A percentile compares a stretch with the other conserved stretches of the same genome.
These are phyloP conservation scores for Buceros bicornis DNA, from an alignment of 2,797 vertebrate species.

Conservation along the genomic window DNA sequence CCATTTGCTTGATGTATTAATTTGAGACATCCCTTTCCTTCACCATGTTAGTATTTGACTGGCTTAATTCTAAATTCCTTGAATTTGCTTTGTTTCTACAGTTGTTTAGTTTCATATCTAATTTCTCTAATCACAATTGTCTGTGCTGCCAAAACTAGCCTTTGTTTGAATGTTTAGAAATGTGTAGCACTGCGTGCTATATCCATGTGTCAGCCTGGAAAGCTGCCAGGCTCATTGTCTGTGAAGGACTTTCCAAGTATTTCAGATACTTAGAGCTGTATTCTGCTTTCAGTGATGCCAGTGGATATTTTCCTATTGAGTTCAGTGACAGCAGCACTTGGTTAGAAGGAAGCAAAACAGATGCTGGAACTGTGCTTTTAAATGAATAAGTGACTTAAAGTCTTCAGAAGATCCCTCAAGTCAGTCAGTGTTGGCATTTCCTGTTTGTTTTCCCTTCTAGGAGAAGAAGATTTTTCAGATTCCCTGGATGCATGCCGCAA, in stretches of 20 bases:
- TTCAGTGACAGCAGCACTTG: neutral
- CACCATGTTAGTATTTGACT: neutral
- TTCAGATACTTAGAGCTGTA: neutral
- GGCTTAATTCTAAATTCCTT: neutral
- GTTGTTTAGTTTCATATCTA: neutral
- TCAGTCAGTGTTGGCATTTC: constrained; percentile 28
- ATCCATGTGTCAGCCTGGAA: constrained; percentile 22
- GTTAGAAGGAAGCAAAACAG: constrained; percentile 9
- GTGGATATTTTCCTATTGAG: constrained; percentile 28
- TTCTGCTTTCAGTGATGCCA: neutral
- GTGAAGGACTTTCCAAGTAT: neutral
- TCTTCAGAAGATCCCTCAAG: constrained; percentile 13
- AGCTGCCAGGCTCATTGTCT: neutral
- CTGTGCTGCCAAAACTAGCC: neutral
- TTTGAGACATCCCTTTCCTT: neutral
- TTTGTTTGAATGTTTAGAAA: constrained; percentile 22
- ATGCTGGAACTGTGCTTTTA: constrained; percentile 6
- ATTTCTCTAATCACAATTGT: constrained; percentile 7
- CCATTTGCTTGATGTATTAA: neutral
- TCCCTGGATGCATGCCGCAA: constrained; percentile 98
- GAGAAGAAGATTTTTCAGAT: constrained; percentile 99
- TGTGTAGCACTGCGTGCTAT: constrained; percentile 21
- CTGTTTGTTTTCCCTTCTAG: constrained; percentile 77
- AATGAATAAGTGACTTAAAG: neutral
- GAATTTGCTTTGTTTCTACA: neutral